phyloP scores from a whole-genome alignment of 2,888 invertebrate genomes.

The Heliconius aoede region DNA sequence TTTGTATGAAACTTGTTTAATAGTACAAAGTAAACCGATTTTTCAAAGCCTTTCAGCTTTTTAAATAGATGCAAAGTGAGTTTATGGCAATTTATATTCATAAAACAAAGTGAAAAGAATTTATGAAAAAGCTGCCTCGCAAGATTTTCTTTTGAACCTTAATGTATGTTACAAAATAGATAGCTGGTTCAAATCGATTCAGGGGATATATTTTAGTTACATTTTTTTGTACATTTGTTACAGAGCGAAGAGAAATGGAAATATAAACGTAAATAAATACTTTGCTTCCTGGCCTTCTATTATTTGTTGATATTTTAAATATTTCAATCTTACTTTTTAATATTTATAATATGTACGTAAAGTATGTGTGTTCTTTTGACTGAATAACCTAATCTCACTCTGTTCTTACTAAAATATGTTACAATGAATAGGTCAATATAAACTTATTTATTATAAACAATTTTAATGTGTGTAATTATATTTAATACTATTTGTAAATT shows the following conservation, averaged over 20 bases:
- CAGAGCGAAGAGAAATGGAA: too few species aligned
- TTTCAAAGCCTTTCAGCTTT: conserved; percentile 32
- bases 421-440: too few species aligned
- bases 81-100: conserved; percentile 37
- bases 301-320: too few species aligned
- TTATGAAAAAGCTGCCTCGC: conserved; percentile 32
- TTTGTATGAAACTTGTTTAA: conserved; percentile 6
- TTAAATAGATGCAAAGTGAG: conserved; percentile 35
- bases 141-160: conserved; percentile 27
- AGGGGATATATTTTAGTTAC: not conserved
- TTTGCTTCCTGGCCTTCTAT: too few species aligned
- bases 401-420: not conserved
- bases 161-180: not conserved
- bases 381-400: not conserved
- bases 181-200: not conserved
- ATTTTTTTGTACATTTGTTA: not conserved
- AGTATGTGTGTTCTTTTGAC: too few species aligned
- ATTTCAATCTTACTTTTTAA: too few species aligned
- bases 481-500: not conserved
- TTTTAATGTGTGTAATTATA: not conserved
- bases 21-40: conserved; percentile 19
- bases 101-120: conserved; percentile 27
- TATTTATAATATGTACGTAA: too few species aligned
- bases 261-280: too few species aligned
- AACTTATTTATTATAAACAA: too few species aligned